Percentiles rank a stretch among this genome's conserved stretches.
phyloP scores from a whole-genome alignment of 1,140 invertebrate genomes.

The Nephotettix cincticeps region DNA sequence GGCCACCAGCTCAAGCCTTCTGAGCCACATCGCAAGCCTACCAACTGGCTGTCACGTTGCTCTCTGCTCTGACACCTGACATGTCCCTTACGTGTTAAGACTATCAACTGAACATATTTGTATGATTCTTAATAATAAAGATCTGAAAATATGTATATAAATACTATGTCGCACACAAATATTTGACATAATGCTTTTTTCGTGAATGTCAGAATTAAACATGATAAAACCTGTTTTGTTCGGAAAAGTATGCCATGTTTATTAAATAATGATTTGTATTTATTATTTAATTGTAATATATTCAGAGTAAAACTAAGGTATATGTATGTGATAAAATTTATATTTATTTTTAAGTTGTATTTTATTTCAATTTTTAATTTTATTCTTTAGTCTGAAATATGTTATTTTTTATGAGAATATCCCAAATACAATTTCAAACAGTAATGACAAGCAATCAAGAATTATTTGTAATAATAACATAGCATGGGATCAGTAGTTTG shows the following conservation, averaged over 20 bases:
- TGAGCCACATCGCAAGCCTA: slow-evolving; percentile 70
- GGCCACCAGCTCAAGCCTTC: slow-evolving; percentile 67
- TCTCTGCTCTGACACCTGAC: slow-evolving; percentile 67
- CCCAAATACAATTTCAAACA: too few relatives aligned
- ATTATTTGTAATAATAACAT: too few relatives aligned
- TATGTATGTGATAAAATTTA: too few relatives aligned
- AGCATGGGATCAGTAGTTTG: too few relatives aligned
- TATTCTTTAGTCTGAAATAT: too few relatives aligned
- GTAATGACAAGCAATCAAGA: too few relatives aligned
- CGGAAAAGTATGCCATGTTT: slow-evolving; percentile 6
- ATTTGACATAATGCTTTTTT: background rate
- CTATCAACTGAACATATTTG: slow-evolving; percentile 3
- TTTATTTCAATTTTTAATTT: too few relatives aligned
- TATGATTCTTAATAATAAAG: slow-evolving; percentile 2
- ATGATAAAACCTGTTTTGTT: background rate
- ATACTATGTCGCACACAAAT: slow-evolving; percentile 16
- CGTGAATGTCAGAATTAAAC: too few relatives aligned
- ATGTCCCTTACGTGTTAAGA: slow-evolving; percentile 33
- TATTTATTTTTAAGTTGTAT: too few relatives aligned
- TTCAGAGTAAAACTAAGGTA: too few relatives aligned
- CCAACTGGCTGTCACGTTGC: slow-evolving; percentile 71
- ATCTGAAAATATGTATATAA: slow-evolving; percentile 22
- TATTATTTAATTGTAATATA: background rate
- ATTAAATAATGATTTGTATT: slow-evolving; percentile 8
- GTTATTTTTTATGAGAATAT: too few relatives aligned